Conservation (phyloP, 2,888 invertebrate species). For the Alloplasta piceator region DNA sequence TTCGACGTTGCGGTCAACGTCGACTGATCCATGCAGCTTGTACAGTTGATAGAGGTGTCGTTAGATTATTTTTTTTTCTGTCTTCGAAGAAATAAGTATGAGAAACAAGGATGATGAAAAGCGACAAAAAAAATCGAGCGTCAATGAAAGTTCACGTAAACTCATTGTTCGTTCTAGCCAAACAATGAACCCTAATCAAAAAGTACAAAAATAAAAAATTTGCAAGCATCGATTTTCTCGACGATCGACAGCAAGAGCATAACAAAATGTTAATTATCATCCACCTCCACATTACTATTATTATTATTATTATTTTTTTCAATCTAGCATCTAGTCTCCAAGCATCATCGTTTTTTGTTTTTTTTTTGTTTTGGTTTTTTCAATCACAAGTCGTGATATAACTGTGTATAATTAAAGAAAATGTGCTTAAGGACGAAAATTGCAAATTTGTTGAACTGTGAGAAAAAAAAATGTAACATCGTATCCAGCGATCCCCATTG, state of each 20-base stretch:
- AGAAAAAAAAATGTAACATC: slow-evolving; percentile 23
- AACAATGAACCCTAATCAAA: slow-evolving; percentile 80
- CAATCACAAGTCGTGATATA: slow-evolving; percentile 73
- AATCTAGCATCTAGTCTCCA: slow-evolving; percentile 80
- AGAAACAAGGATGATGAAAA: slow-evolving; percentile 17
- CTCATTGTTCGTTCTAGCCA: slow-evolving; percentile 74
- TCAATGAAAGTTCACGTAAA: slow-evolving; percentile 30
- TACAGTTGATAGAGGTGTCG: slow-evolving; percentile 35
- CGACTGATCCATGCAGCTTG: slow-evolving; percentile 30
- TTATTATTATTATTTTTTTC: slow-evolving; percentile 74
- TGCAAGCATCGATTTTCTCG: slow-evolving; percentile 49
- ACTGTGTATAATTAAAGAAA: slow-evolving; percentile 60
- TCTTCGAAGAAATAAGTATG: slow-evolving; percentile 1
- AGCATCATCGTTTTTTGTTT: slow-evolving; percentile 74
- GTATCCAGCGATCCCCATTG: slow-evolving; percentile 45
- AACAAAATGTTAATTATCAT: slow-evolving; percentile 59
- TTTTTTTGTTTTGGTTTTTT: slow-evolving; percentile 64
- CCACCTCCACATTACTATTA: slow-evolving; percentile 67
- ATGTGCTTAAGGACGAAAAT: slow-evolving; percentile 32
- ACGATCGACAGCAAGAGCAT: slow-evolving; percentile 34
- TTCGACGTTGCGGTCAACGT: slow-evolving; percentile 36
- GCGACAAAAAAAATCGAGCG: slow-evolving; percentile 12
- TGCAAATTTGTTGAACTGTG: neutral
- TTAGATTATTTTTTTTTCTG: slow-evolving; percentile 4
- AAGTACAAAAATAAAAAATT: slow-evolving; percentile 78